These are phyloP conservation scores for Trichogramma evanescens DNA, from an alignment of 2,888 invertebrate genomes.

Conservation along the genomic window DNA sequence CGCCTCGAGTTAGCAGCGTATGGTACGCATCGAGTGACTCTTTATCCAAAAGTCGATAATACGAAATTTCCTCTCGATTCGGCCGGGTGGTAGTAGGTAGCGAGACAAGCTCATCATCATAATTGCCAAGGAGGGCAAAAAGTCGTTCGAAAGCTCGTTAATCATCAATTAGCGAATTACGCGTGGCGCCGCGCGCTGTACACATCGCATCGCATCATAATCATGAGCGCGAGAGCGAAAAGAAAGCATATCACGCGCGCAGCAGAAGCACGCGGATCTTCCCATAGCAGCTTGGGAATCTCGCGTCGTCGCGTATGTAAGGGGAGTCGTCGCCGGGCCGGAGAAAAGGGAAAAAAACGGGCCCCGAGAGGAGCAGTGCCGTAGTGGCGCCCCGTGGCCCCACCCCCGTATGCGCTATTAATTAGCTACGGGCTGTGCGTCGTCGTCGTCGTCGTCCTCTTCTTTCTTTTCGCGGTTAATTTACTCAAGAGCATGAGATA, in stretches of 20 bases:
- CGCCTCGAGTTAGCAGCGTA: too few relatives aligned
- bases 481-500: slow-evolving; percentile 20
- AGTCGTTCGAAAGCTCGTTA: slow-evolving; percentile 3
- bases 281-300: slow-evolving; percentile 8
- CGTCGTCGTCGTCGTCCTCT: neutral
- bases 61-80: too few relatives aligned
- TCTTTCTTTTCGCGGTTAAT: slow-evolving; percentile 24
- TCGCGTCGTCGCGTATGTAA: neutral
- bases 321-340: neutral
- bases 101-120: too few relatives aligned
- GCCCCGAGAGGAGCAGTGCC: neutral
- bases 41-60: too few relatives aligned
- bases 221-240: slow-evolving; percentile 4
- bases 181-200: neutral
- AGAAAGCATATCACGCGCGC: slow-evolving; percentile 1
- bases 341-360: slow-evolving; percentile 6
- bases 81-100: too few relatives aligned
- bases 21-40: too few relatives aligned
- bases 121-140: too few relatives aligned
- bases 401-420: slow-evolving; percentile 16
- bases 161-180: slow-evolving; percentile 15
- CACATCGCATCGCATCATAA: slow-evolving; percentile 9
- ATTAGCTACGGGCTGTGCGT: slow-evolving; percentile 11
- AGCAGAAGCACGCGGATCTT: slow-evolving; percentile 21
- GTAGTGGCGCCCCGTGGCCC: slow-evolving; percentile 17